Evolutionary conservation across 2,113 vertebrate species (phyloP).

Genomic region (Stegastes partitus): DNA sequence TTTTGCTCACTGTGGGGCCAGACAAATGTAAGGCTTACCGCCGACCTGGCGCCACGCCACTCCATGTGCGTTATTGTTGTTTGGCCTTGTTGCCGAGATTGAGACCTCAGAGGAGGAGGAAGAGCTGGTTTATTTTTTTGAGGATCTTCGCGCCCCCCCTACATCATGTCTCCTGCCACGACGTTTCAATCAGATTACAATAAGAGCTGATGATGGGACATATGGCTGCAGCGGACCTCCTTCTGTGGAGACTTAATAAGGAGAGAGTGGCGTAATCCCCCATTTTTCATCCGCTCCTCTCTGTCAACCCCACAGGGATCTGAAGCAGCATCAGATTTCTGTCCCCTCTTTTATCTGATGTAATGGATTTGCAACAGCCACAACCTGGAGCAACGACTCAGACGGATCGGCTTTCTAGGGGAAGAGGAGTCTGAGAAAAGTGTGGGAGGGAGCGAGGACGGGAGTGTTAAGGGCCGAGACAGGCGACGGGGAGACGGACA

Average conservation of each 20-base stretch:
- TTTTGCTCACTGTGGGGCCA: constrained; percentile 53
- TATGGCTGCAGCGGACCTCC: constrained; percentile 58
- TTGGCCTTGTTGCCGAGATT: constrained; percentile 41
- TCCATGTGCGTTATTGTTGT: constrained; percentile 31
- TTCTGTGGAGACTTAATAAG: constrained; percentile 70
- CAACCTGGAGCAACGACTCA: constrained; percentile 73
- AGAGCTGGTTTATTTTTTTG: background rate
- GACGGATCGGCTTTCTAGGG: constrained; percentile 59
- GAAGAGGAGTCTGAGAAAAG: constrained; percentile 42
- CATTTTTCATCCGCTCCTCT: constrained; percentile 68
- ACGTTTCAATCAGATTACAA: constrained; percentile 70
- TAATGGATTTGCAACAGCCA: constrained; percentile 83
- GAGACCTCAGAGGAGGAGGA: background rate
- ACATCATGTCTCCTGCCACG: constrained; percentile 4
- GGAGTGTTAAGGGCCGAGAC: constrained; percentile 1
- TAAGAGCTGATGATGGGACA: constrained; percentile 64
- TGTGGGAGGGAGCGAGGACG: constrained; percentile 17
- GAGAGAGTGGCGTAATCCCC: constrained; percentile 70
- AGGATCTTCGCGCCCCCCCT: background rate
- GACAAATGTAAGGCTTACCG: constrained; percentile 40
- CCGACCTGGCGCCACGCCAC: constrained; percentile 29
- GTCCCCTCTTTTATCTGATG: constrained; percentile 79
- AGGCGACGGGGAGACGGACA: background rate
- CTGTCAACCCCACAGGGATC: constrained; percentile 67
- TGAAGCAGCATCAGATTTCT: constrained; percentile 65